phyloP scores from a whole-genome alignment of 2,888 invertebrate species.

The Drosophila fungiperda region DNA sequence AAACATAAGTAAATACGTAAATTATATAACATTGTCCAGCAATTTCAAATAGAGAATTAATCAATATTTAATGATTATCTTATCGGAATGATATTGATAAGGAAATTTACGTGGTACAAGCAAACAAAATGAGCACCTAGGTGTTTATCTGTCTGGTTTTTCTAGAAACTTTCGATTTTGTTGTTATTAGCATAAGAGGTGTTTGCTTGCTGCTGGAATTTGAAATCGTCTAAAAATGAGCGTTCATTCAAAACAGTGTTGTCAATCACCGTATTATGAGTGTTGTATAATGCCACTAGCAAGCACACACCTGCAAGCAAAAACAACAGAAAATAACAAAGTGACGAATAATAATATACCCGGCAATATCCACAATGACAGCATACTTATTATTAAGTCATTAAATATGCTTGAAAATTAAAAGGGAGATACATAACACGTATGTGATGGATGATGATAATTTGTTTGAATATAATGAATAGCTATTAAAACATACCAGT shows the following conservation, averaged over 20 bases:
- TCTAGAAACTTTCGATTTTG: too few relatives aligned
- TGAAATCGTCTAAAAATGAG: conserved; percentile 20
- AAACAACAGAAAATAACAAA: background rate
- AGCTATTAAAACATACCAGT: too few relatives aligned
- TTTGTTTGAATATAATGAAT: too few relatives aligned
- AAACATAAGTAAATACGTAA: too few relatives aligned
- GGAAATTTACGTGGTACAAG: too few relatives aligned
- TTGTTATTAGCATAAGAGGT: background rate
- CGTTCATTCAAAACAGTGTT: conserved; percentile 29
- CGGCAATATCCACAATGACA: background rate
- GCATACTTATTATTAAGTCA: too few relatives aligned
- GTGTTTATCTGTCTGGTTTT: background rate
- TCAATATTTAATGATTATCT: background rate
- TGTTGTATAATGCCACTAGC: conserved; percentile 30
- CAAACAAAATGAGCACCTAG: background rate
- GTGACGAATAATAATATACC: conserved; percentile 21
- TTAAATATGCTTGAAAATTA: background rate
- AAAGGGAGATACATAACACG: too few relatives aligned
- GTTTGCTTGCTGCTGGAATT: background rate
- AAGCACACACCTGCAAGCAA: conserved; percentile 51
- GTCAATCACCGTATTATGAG: conserved; percentile 11
- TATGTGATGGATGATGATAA: background rate
- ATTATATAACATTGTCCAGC: too few relatives aligned
- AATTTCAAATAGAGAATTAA: too few relatives aligned
- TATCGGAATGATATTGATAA: background rate